Conservation (phyloP, 2,113 vertebrate species). For the Andinoacara biseriatus region DNA sequence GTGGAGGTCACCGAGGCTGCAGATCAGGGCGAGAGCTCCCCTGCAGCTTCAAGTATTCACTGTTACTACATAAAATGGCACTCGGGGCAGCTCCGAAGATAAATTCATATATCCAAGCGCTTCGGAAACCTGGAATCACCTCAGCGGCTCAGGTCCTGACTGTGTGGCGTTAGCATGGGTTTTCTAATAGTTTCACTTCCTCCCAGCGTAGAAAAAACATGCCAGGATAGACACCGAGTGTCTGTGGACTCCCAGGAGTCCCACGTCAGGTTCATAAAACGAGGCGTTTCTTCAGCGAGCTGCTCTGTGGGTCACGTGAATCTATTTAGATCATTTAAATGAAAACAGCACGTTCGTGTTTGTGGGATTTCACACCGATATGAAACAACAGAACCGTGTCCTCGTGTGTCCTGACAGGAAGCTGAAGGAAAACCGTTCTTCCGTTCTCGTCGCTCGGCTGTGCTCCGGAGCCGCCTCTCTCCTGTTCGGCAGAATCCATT, state of each 20-base stretch:
- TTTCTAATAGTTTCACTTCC: too few relatives aligned
- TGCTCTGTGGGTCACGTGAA: background rate
- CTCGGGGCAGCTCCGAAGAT: too few relatives aligned
- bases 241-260: background rate
- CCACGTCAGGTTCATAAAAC: background rate
- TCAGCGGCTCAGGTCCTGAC: too few relatives aligned
- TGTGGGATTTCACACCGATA: background rate
- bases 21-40: too few relatives aligned
- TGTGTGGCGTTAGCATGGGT: too few relatives aligned
- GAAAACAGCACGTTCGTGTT: background rate
- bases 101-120: too few relatives aligned
- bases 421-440: background rate
- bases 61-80: too few relatives aligned
- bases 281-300: background rate
- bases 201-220: background rate
- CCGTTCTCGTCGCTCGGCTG: conserved; percentile 1
- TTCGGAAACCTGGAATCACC: too few relatives aligned
- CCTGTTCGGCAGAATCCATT: conserved; percentile 16
- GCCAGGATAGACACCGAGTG: fast-evolving
- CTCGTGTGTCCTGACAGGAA: conserved; percentile 4
- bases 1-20: too few relatives aligned
- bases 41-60: too few relatives aligned
- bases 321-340: background rate
- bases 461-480: background rate
- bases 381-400: background rate